Evolutionary conservation across 2,113 vertebrate species (phyloP).

Genomic region (Setophaga coronata): DNA sequence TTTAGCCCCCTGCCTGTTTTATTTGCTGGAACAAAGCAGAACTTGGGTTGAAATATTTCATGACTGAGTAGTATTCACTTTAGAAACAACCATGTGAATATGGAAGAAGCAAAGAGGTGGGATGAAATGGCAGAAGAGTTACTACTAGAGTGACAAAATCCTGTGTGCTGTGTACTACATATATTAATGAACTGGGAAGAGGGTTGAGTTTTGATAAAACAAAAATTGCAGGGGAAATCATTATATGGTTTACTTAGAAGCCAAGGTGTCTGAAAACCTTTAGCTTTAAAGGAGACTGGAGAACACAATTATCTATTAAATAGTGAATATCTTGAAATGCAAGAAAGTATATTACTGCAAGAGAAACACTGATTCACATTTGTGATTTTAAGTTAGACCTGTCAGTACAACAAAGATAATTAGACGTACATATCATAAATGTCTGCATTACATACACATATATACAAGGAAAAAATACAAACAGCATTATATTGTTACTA

Average conservation of each 20-base stretch:
- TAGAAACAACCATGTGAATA: neutral
- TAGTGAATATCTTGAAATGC: neutral
- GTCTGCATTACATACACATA: neutral
- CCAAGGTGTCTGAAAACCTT: neutral
- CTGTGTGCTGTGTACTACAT: neutral
- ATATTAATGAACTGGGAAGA: neutral
- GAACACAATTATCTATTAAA: neutral
- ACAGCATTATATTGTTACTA: neutral
- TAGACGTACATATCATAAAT: neutral
- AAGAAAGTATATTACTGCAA: neutral
- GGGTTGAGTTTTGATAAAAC: neutral
- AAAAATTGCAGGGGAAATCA: neutral
- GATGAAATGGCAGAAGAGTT: neutral
- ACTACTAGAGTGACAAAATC: neutral
- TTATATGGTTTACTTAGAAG: neutral
- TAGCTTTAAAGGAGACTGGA: neutral
- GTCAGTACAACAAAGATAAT: neutral
- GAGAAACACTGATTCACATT: neutral
- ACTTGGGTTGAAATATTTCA: neutral
- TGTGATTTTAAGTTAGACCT: neutral
- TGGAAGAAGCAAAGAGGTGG: neutral
- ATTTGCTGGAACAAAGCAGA: neutral
- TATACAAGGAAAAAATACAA: neutral
- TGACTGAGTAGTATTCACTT: neutral
- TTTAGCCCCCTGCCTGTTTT: neutral